Percentiles rank a stretch among this genome's conserved stretches.
These are phyloP conservation scores for Xerus rutilus DNA, from an alignment of 2,797 vertebrate genomes.

Conservation along the genomic window DNA sequence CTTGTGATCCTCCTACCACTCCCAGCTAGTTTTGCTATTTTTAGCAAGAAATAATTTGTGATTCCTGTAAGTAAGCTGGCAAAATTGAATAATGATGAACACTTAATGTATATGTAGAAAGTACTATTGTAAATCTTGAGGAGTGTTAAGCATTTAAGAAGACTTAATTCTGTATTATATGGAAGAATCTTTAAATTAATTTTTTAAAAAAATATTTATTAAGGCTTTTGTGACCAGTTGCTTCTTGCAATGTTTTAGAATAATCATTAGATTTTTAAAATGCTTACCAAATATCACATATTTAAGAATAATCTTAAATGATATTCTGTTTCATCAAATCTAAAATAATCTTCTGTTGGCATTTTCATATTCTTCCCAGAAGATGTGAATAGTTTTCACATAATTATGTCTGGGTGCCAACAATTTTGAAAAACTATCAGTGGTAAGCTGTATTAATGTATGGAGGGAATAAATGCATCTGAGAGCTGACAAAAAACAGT, in stretches of 20 bases:
- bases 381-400: neutral
- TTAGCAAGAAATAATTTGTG: conserved; percentile 50
- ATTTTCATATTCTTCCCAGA: conserved; percentile 5
- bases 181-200: conserved; percentile 39
- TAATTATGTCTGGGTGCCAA: neutral
- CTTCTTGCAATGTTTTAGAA: conserved; percentile 14
- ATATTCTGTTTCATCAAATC: conserved; percentile 19
- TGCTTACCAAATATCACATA: neutral
- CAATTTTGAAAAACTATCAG: neutral
- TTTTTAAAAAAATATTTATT: neutral
- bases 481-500: neutral
- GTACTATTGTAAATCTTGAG: conserved; percentile 18
- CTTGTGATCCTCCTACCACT: no score
- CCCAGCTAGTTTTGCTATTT: neutral
- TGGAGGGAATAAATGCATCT: neutral
- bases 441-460: neutral
- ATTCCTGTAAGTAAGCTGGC: neutral
- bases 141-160: neutral
- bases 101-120: neutral
- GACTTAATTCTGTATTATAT: neutral
- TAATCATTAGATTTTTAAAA: conserved; percentile 30
- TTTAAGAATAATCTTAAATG: conserved; percentile 28
- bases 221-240: neutral
- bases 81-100: neutral
- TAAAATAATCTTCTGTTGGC: conserved; percentile 19